phyloP scores from a whole-genome alignment of 92 coral and sea anemone species.

The Siderastrea siderea region DNA sequence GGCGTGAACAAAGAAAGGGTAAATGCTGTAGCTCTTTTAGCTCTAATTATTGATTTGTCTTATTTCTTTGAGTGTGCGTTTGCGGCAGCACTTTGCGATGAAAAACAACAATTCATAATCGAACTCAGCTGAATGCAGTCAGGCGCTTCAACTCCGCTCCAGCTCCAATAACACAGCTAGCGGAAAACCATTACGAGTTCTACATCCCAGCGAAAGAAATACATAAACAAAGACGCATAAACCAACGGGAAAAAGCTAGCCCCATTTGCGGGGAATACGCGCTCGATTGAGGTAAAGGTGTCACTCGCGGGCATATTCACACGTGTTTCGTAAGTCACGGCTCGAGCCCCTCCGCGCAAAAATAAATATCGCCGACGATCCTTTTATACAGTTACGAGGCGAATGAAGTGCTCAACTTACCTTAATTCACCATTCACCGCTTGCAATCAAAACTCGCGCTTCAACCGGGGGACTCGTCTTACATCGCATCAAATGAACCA shows the following conservation, averaged over 20 bases:
- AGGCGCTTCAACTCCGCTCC: neutral
- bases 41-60: neutral
- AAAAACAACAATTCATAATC: constrained; percentile 5
- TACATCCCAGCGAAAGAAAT: constrained; percentile 9
- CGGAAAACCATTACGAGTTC: constrained; percentile 4
- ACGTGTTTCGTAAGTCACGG: constrained; percentile 90
- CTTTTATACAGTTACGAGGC: constrained; percentile 88
- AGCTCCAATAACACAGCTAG: constrained; percentile 9
- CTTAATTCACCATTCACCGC: constrained; percentile 99
- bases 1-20: neutral
- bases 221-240: constrained; percentile 17
- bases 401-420: constrained; percentile 99
- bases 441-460: constrained; percentile 99
- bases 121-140: constrained; percentile 20
- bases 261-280: constrained; percentile 26
- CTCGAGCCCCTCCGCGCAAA: constrained; percentile 77
- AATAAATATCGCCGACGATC: constrained; percentile 89
- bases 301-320: constrained; percentile 63
- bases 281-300: constrained; percentile 20
- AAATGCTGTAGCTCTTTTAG: neutral
- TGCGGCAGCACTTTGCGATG: constrained; percentile 16
- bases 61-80: constrained; percentile 25
- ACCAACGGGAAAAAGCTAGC: neutral
- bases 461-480: constrained; percentile 90
- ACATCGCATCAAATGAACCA: constrained; percentile 72